Base-by-base conservation (phyloP, 2,888 invertebrate genomes). In the Meiosimyza platycephala region DNA sequence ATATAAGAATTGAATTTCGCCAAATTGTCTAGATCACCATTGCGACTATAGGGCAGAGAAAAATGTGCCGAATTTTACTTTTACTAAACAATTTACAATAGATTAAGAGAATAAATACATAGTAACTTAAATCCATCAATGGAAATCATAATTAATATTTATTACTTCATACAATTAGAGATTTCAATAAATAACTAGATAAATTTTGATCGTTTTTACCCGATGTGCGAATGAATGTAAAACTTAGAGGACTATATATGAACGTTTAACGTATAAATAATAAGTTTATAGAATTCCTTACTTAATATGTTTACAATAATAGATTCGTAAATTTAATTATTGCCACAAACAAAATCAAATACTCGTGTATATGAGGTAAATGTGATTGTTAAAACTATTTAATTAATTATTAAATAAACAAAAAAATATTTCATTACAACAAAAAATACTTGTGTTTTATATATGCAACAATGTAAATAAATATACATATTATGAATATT, bases 41-140 rank as follows among this genome's bases (percentile, higher is more conserved):
- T 18, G 57, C 18, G 22, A 65, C 28, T 11, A 22, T 48, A 57
- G 47, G 63, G 54, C 40, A 59, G 18, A 40, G 18, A 64, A 54
- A 70, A 71, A 48, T 70, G 64, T 71, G 71, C 63, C 71, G 71
- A 71, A 16, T 71, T 65, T 65, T 71, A 71, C 71, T 59, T 71
- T 71, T 71, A 65, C 57, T 65, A 50, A 71, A n/a, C 51, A 33
- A 67, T 40, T 47, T 67, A 67, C 54, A 55, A 67, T 16, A 11
- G 48, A 40, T 13, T 22, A 50, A 64, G 33, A 69, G 12, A 62
- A 62, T 40, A 52, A 48, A 62, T 52, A 63, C 13, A 54, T 63
- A 52, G 28, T 9, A 54, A 16, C 40, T 9, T 9, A 40, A 47
- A 33, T 59, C 12, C 65, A n/a, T 40, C 9, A 40, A 40, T 40